phyloP scores from a whole-genome alignment of 2,797 vertebrate species.

The Prunella strophiata region DNA sequence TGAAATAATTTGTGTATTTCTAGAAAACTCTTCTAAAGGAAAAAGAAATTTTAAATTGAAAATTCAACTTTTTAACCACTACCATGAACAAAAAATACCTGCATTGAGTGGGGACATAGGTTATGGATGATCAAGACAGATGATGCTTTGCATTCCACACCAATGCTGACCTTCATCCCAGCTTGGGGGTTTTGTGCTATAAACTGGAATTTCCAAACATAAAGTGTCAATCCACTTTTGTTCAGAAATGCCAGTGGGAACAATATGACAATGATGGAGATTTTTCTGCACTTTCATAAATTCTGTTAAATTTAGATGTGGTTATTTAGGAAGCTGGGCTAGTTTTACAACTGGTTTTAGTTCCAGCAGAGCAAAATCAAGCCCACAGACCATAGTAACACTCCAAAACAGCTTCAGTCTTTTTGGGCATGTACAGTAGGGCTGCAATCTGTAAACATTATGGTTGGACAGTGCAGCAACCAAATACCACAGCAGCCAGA shows the following conservation, averaged over 20 bases:
- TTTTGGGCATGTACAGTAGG: background rate
- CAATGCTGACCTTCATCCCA: background rate
- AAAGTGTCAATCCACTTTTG: slow-evolving; percentile 1
- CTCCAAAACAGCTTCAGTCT: background rate
- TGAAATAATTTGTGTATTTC: background rate
- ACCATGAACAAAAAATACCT: background rate
- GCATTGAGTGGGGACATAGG: background rate
- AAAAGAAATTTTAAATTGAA: background rate
- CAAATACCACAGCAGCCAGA: slow-evolving; percentile 16
- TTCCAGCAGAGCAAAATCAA: slow-evolving; percentile 15
- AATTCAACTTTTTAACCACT: background rate
- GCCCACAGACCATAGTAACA: background rate
- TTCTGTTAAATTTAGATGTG: background rate
- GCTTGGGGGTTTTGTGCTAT: background rate
- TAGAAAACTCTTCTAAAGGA: background rate
- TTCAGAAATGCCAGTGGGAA: slow-evolving; percentile 24
- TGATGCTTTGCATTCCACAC: background rate
- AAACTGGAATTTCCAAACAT: background rate
- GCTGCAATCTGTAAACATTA: slow-evolving; percentile 22
- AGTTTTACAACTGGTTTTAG: slow-evolving; percentile 2
- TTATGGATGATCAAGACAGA: background rate
- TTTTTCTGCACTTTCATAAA: background rate
- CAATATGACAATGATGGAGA: slow-evolving; percentile 9
- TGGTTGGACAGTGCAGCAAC: slow-evolving; percentile 20
- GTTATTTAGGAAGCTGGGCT: slow-evolving; percentile 9